Base-by-base conservation (phyloP, 2,888 invertebrate species). In the Monopis laevigella region DNA sequence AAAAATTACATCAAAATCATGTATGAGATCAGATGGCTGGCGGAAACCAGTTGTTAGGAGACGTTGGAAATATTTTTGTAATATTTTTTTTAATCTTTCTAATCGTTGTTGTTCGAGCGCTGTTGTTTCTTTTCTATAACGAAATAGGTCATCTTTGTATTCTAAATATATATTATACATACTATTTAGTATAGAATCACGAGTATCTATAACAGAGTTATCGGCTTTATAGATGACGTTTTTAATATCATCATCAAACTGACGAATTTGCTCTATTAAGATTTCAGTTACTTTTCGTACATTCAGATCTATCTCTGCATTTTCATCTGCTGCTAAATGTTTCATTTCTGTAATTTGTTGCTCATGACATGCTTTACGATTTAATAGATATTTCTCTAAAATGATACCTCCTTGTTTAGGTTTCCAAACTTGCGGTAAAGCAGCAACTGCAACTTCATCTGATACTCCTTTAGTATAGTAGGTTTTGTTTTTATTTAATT, bases 1-100 rank as follows among this genome's bases (percentile, higher is more conserved):
- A n/a, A 62, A 61, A 14, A 52, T 59, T 39, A 65, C 58, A 53
- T 77, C 75, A 45, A 75, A 73, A 32, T 71, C 63, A 38, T 71
- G 64, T 10, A 75, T 46, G 39, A 75, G 50, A 12, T 66, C 59
- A 51, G 62, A 65, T 0, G 70, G 71, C 14, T 65, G 47, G 43
- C 46, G 51, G 41, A 67, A 59, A 2, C 66, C 74, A 38, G 67
- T 48, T 17, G 51, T 47, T 11, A 75, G 51, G 2, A 71, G 48
- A 8, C 52, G 55, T 41, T 66, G 65, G 47, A 74, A 77, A 36
- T 72, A 48, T 30, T 62, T 54, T 28, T 65, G 62, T 10, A 77
- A 47, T n/a, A 68, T 40, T 11, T 50, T 49, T 45, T 57, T 61
- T 6, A 78, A 45, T 11, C 55, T 54, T 39, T 68, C 62, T n/a